Base-by-base conservation (phyloP, 2,888 invertebrate species). In the Amiota mariae region DNA sequence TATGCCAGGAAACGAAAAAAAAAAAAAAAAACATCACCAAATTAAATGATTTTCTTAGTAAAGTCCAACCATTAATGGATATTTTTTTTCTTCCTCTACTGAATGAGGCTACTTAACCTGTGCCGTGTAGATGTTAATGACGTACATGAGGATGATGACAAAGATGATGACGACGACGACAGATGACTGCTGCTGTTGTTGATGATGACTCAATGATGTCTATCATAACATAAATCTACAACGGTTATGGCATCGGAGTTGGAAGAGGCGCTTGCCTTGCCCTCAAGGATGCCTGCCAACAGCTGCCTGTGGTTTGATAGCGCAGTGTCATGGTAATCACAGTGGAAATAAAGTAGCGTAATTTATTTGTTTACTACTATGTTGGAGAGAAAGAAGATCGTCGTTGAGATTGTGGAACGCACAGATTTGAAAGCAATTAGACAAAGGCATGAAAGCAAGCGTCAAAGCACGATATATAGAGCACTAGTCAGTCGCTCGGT, bases 371-470 rank as follows among this genome's bases (percentile, higher is more conserved):
- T 51, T n/a, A 51, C 11, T n/a, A 51, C 11, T 12, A 18, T 48
- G 6, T 20, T 13, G 63, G 6, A 36, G 36, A 6, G 36, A 36
- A 36, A 36, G 36, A 36, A 36, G 36, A 36, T 36, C 11, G 70
- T 70, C 68, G 56, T 56, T 70, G 77, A 72, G 73, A 74, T 76
- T 76, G 74, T 74, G 51, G 8, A 56, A n/a, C 8, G 15, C 20
- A 66, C 70, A 76, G 77, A 79, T 84, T 83, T 82, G 83, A 76
- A 84, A 85, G 82, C 83, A 83, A 83, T 83, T 83, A 83, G 80
- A 76, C 82, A 79, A 68, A 36, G 54, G 24, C 54, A 47, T 51
- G 18, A 15, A 59, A 15, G 59, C 36, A 36, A 36, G 24, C 24
- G 3, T 24, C 24, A 24, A 24, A 24, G 24, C 24, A 24, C 24